These are phyloP conservation scores for Dipus sagitta DNA, from an alignment of 2,797 vertebrate species.

Conservation along the genomic window DNA sequence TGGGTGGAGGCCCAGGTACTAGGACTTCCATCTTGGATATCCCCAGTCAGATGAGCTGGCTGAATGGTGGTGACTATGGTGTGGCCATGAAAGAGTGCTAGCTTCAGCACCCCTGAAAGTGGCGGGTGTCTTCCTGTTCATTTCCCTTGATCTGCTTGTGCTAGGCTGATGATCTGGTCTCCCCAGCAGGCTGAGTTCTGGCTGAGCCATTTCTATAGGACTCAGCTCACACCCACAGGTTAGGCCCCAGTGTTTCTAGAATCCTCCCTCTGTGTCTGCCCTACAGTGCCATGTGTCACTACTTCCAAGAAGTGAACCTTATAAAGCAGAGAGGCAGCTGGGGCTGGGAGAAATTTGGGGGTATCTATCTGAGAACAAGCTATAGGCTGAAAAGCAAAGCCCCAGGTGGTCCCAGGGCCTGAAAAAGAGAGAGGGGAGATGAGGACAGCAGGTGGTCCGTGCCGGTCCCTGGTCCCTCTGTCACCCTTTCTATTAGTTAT, in stretches of 20 bases:
- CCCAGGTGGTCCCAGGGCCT: background rate
- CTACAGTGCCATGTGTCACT: background rate
- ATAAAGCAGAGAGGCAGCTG: constrained; percentile 11
- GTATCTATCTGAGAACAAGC: background rate
- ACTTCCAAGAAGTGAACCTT: constrained; percentile 26
- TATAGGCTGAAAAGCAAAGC: background rate
- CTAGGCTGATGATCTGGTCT: background rate
- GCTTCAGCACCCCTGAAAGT: background rate
- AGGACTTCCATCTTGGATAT: background rate
- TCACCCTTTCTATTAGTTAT: background rate
- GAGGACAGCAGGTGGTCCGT: background rate
- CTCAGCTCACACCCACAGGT: background rate
- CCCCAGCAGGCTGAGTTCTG: background rate
- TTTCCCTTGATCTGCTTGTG: background rate
- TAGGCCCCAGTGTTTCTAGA: background rate
- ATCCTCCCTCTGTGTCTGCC: background rate
- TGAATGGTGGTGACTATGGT: background rate
- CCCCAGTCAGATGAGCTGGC: background rate
- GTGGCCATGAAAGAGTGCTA: background rate
- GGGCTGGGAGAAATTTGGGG: background rate
- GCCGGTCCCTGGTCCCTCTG: accelerated
- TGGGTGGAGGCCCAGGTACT: background rate
- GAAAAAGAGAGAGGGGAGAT: background rate
- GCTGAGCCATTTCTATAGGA: background rate
- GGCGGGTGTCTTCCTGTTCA: background rate